Conservation (phyloP, 2,113 vertebrate genomes). For the Pseudopipra pipra region DNA sequence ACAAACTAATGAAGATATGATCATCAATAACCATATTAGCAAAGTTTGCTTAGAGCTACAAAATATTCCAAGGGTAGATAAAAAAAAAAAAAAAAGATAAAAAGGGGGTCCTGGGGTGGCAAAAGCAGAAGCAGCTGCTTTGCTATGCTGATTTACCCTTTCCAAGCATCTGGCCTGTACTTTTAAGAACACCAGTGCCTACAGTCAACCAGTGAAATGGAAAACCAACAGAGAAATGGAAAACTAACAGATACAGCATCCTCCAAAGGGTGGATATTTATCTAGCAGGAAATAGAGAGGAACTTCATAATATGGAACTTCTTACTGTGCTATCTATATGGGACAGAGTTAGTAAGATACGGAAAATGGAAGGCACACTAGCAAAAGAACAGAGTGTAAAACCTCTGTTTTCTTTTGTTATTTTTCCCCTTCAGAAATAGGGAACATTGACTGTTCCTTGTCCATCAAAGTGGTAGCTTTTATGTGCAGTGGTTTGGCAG, state of each 20-base stretch:
- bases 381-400: background rate
- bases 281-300: background rate
- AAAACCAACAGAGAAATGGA: background rate
- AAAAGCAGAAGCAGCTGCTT: background rate
- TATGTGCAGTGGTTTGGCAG: background rate
- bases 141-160: background rate
- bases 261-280: background rate
- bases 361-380: background rate
- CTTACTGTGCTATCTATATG: background rate
- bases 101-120: background rate
- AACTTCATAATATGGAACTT: background rate
- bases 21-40: background rate
- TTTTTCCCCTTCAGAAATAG: background rate
- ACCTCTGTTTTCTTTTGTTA: background rate
- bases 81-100: background rate
- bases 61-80: background rate
- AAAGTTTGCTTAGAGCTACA: background rate
- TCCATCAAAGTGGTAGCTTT: background rate
- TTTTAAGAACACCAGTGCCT: background rate
- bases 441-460: background rate
- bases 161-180: background rate
- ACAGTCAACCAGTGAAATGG: background rate
- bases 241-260: background rate
- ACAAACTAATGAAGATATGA: conserved; percentile 2
- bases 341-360: background rate